Evolutionary conservation across 2,113 vertebrate genomes (phyloP), one percentile per base, ranked within the genome.

Genomic region (Oxyura jamaicensis): DNA sequence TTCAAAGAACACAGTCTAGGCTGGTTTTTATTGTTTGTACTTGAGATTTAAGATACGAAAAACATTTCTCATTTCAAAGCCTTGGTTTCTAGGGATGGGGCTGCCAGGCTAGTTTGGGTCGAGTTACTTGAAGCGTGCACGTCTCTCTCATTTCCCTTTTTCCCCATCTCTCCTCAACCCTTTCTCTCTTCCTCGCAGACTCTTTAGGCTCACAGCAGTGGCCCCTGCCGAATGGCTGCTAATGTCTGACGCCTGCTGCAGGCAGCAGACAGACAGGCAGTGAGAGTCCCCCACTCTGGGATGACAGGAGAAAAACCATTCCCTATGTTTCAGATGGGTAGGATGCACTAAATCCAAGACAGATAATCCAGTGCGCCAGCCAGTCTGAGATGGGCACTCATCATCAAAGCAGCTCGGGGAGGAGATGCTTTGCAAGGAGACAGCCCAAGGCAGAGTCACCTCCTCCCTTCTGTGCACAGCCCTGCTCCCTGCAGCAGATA

Each of bases 31-130:
- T 97, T 97, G 96, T 98, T 97, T 96, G 96, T 97, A 96, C 96
- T 98, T 96, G 95, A 98, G 97, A 98, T 98, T 96, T 96, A 91
- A 98, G 97, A 98, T 97, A 98, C 56, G 90, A 91, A 95, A 96
- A 97, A 98, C 97, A 97, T 97, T 98, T 97, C 97, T 98, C 96
- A 97, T 97, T 97, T 97, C 98, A 98, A 98, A 97, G 97, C 97
- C 98, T 98, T 97, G 97, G 98, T 97, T 97, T 94, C 90, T 89
- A 97, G 98, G 98, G 98, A 98, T 98, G 97, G 89, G 87, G 67
- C 93, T 96, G 88, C 88, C 72, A 84, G 74, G 65, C 72, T 91
- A 93, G 91, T 96, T 97, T 92, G 93, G 93, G 93, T 93, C 92
- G 86, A 88, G 95, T 89, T 90, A 90, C 91, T 91, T 59, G 35